Evolutionary conservation across 2,113 vertebrate species (phyloP).

Genomic region (Solea solea): DNA sequence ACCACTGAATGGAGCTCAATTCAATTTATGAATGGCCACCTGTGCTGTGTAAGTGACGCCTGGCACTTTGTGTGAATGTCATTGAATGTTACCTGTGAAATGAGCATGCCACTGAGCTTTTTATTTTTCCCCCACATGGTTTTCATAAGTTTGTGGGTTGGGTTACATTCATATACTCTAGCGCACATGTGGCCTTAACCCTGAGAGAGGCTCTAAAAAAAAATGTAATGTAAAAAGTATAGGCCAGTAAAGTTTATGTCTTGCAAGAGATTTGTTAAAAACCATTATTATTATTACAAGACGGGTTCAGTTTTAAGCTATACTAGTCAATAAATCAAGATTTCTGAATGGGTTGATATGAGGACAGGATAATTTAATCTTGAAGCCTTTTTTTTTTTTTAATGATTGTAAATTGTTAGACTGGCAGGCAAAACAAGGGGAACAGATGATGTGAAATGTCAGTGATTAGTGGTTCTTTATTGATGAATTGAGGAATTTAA

Average conservation of each 20-base stretch:
- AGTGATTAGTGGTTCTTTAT: neutral
- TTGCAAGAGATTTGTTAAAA: too few species aligned
- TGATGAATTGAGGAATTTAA: too few species aligned
- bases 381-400: too few species aligned
- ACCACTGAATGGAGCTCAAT: neutral
- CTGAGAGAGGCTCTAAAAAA: too few species aligned
- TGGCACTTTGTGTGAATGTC: constrained; percentile 16
- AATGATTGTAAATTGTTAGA: too few species aligned
- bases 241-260: too few species aligned
- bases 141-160: neutral
- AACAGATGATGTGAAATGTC: neutral
- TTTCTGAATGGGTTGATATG: too few species aligned
- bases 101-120: neutral
- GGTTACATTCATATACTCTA: neutral
- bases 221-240: too few species aligned
- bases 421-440: neutral
- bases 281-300: too few species aligned
- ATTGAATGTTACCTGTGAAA: constrained; percentile 12
- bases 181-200: neutral
- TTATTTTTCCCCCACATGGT: neutral
- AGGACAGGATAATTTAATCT: too few species aligned
- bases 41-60: neutral
- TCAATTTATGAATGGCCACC: neutral
- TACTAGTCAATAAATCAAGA: too few species aligned
- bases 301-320: too few species aligned